Percentiles rank a stretch among this genome's conserved stretches.
Conservation (phyloP, 2,113 vertebrate species). For the Parus major region DNA sequence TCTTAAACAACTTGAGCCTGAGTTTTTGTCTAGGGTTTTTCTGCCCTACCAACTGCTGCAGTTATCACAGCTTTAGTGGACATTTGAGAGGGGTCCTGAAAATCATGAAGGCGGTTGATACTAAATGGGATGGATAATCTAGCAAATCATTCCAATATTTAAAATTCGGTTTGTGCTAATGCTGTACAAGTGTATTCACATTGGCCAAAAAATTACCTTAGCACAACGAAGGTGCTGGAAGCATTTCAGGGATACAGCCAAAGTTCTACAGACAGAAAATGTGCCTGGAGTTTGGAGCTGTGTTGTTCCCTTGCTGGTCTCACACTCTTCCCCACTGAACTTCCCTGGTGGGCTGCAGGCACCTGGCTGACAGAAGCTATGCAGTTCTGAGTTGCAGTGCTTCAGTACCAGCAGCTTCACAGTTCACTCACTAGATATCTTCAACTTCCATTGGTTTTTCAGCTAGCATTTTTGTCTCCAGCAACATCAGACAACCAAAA, state of each 20-base stretch:
- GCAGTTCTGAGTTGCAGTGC: background rate
- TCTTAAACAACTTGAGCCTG: background rate
- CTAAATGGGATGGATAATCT: background rate
- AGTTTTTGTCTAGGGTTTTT: background rate
- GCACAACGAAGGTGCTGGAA: rapidly evolving
- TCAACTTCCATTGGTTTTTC: background rate
- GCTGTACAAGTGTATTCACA: background rate
- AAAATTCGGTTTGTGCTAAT: background rate
- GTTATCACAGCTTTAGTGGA: background rate
- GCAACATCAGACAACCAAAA: background rate
- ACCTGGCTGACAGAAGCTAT: background rate
- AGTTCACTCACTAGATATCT: background rate
- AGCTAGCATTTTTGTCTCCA: background rate
- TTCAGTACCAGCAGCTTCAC: background rate
- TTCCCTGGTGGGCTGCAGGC: background rate
- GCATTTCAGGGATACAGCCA: background rate
- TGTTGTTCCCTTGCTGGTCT: background rate
- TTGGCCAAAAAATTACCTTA: background rate
- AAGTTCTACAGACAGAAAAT: background rate
- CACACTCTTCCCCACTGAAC: background rate
- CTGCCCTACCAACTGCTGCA: background rate
- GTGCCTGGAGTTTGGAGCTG: background rate
- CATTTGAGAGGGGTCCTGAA: background rate
- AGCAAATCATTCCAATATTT: background rate
- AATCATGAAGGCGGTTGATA: background rate